Evolutionary conservation across 1,140 invertebrate genomes (phyloP), one percentile per base, ranked within the genome.

Genomic region (Plodia interpunctella): DNA sequence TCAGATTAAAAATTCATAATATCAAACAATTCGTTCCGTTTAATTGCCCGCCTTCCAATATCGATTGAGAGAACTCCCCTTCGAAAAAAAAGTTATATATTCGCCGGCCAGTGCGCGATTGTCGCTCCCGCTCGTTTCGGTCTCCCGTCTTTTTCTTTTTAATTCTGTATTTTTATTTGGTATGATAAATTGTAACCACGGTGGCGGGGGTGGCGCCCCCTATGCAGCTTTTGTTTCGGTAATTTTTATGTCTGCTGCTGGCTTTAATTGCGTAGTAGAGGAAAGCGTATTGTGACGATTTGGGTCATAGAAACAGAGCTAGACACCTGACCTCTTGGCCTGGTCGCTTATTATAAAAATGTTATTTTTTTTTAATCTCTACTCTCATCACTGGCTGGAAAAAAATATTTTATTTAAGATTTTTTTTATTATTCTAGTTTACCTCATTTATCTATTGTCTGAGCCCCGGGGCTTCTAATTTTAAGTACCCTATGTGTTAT

Each of bases 141-240:
- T 85, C 78, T 83, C 82, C 85, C 75, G 70, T 86, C 75, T 78
- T 86, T 85, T 86, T 85, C 78, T 81, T 87, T 88, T 87, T 88
- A 87, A 87, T 88, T 84, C 82, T 75, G 80, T 88, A 85, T 88
- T 87, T 88, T 87, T 88, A 87, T 88, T 88, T 83, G 83, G 80
- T 84, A 88, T 88, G 83, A 88, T 88, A 88, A 87, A 88, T 88
- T 87, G 85, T 83, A 83, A 79, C 77, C 73, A 76, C 73, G 76
- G 74, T 67, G 80, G 72, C 65, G 77, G 49, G 62, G 67, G 63
- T 68, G 65, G 38, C 59, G 65, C 69, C 74, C 74, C 74, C 70
- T 56, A 32, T 69, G 67, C 38, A 13, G 68, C 77, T 80, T 87
- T 88, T 88, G 83, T 88, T 88, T 88, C 82, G 80, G 83, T 84